These are phyloP conservation scores for Adineta ricciae DNA, from an alignment of 2,888 invertebrate species.

Conservation along the genomic window DNA sequence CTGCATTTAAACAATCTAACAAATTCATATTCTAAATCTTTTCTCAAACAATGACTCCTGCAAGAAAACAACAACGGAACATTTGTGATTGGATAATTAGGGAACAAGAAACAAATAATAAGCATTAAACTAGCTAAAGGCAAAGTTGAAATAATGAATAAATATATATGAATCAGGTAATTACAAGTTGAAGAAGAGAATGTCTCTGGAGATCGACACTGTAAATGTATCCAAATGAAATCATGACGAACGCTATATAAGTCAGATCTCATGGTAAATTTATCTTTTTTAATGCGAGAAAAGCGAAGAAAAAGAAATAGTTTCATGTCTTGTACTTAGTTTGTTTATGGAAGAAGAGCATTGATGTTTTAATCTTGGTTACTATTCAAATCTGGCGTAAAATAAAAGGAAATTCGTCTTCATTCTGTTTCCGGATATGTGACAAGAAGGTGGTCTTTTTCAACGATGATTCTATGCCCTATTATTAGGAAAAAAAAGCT, in stretches of 20 bases:
- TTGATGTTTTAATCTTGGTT: background rate
- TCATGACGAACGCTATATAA: background rate
- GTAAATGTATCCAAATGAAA: background rate
- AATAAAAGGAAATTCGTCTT: background rate
- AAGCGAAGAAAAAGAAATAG: background rate
- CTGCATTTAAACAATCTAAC: too few species aligned
- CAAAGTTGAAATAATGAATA: background rate
- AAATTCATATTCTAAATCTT: too few species aligned
- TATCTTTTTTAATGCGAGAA: background rate
- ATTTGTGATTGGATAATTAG: too few species aligned
- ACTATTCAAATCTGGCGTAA: background rate
- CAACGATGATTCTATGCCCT: background rate
- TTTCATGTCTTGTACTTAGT: background rate
- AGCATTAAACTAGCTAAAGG: too few species aligned
- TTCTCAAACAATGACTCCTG: too few species aligned
- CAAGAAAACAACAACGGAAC: too few species aligned
- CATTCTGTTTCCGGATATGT: background rate
- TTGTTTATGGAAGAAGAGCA: background rate
- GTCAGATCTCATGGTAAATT: background rate
- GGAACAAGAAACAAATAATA: too few species aligned
- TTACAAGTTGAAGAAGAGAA: too few species aligned
- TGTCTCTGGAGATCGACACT: background rate
- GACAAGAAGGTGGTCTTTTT: background rate
- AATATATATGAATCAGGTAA: background rate
- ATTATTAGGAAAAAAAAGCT: background rate